A percentile compares a stretch with the other conserved stretches of the same genome.
phyloP scores from a whole-genome alignment of 2,888 invertebrate species.

The Hydraecia micacea region DNA sequence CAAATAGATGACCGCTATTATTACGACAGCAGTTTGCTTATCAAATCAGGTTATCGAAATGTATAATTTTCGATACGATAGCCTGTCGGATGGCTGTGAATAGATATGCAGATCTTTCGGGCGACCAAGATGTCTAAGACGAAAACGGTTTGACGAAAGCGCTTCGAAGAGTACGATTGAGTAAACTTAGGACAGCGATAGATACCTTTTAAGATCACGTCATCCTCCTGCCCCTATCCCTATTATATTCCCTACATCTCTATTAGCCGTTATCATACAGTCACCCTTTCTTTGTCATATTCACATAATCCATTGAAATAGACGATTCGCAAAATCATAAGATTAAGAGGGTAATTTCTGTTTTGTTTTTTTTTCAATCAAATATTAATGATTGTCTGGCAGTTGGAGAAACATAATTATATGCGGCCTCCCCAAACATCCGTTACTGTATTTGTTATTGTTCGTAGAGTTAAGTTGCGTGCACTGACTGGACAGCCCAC shows the following conservation, averaged over 20 bases:
- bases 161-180: not conserved
- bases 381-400: not conserved
- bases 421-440: not conserved
- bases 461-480: not conserved
- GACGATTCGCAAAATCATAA: not conserved
- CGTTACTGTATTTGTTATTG: not conserved
- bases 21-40: too few species aligned
- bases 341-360: too few species aligned
- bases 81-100: too few species aligned
- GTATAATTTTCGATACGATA: too few species aligned
- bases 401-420: not conserved
- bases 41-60: too few species aligned
- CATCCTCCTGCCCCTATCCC: not conserved
- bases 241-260: not conserved
- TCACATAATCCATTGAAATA: not conserved
- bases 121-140: too few species aligned
- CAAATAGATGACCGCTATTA: too few species aligned
- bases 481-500: not conserved
- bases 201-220: too few species aligned
- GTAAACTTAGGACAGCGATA: too few species aligned
- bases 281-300: too few species aligned
- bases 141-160: not conserved
- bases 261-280: too few species aligned
- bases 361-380: not conserved
- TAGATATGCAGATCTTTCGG: not conserved